phyloP scores from a whole-genome alignment of 1,140 invertebrate genomes.

The Spodoptera litura region DNA sequence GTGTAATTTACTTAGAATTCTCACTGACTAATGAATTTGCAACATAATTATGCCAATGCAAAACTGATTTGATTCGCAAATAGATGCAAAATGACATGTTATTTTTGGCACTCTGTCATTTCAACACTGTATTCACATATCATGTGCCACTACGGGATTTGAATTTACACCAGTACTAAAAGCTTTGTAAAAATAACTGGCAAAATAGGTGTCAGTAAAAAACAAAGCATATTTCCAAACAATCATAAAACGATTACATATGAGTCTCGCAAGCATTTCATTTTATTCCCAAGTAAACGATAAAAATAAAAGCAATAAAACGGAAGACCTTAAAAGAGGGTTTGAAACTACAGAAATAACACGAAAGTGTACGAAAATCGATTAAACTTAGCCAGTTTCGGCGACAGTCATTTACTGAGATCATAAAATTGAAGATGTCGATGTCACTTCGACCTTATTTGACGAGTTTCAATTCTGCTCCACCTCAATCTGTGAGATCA shows the following conservation, averaged over 20 bases:
- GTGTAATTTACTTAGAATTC: not conserved
- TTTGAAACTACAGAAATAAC: conserved; percentile 34
- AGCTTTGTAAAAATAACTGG: not conserved
- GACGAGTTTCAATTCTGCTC: not conserved
- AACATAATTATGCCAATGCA: conserved; percentile 23
- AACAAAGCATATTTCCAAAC: conserved; percentile 37
- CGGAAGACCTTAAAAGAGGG: conserved; percentile 40
- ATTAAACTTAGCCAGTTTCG: conserved; percentile 66
- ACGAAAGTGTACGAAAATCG: conserved; percentile 52
- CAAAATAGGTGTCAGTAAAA: not conserved
- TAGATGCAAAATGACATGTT: conserved; percentile 19
- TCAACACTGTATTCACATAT: not conserved
- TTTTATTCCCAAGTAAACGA: conserved; percentile 38
- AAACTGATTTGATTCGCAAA: conserved; percentile 25
- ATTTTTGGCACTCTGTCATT: conserved; percentile 14
- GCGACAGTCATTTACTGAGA: conserved; percentile 41
- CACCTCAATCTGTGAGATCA: conserved; percentile 7
- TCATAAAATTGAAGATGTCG: conserved; percentile 32
- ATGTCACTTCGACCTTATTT: conserved; percentile 22
- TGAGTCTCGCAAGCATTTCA: conserved; percentile 26
- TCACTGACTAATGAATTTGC: conserved; percentile 23
- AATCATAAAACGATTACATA: conserved; percentile 45
- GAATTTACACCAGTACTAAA: not conserved
- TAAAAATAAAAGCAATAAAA: conserved; percentile 50
- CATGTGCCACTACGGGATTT: not conserved